Evolutionary conservation across 2,888 invertebrate genomes (phyloP), one percentile per base, ranked within the genome.

Genomic region (Neelides folsomi): DNA sequence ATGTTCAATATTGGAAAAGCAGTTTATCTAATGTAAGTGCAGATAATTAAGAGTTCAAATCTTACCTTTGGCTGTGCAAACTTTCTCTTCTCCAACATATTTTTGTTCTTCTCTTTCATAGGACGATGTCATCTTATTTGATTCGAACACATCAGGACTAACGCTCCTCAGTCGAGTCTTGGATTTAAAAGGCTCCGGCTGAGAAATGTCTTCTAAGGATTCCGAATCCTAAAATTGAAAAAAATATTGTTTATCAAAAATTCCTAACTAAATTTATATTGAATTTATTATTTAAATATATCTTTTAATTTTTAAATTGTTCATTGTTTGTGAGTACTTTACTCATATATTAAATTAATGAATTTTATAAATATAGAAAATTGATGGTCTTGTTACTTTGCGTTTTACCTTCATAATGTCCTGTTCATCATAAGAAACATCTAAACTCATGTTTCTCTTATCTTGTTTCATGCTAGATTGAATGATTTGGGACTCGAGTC

Each of bases 371-470:
- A n/a, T n/a, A n/a, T n/a, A n/a, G n/a, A n/a, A n/a, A n/a, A n/a
- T n/a, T n/a, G n/a, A n/a, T n/a, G n/a, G n/a, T n/a, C n/a, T n/a
- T n/a, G n/a, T n/a, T n/a, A n/a, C n/a, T n/a, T 15, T 34, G 13
- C 46, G 27, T 41, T 73, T 50, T 72, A 82, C 83, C 75, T 82
- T 83, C 75, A 81, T 80, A 54, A 81, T 75, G 67, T 81, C 80
- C 62, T 77, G 73, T 63, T 80, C 80, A 67, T 79, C 79, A 66
- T 72, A 75, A 51, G 75, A 68, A 9, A 54, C 68, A 66, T 76
- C 76, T 65, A 76, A 69, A 54, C 74, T 71, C 71, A 79, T 66
- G 71, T 79, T 81, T 56, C 82, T 72, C 38, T 61, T 61, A 40
- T 72, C 62, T 35, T 51, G 54, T 54, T 57, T 71, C 68, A 48